Evolutionary conservation across 2,797 vertebrate genomes (phyloP), one percentile per base, ranked within the genome.

Genomic region (Platalea minor): DNA sequence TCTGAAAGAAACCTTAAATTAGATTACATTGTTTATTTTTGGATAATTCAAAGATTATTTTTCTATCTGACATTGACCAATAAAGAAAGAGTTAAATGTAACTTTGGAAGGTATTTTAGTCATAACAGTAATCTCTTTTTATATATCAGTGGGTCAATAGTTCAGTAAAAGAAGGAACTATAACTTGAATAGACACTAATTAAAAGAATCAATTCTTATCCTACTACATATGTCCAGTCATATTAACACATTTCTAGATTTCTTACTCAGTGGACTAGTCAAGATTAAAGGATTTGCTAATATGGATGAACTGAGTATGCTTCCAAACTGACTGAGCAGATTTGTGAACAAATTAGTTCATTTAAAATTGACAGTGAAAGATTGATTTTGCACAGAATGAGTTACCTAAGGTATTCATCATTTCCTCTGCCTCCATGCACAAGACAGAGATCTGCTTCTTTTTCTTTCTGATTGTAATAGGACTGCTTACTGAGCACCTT

Each of bases 261-360:
- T 98, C 98, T 98, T 98, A 98, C 98, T 99, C 98, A 98, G 98
- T 98, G 98, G 98, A 98, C 98, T 98, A 98, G 98, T 99, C 98
- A 98, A 99, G 99, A 99, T 99, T 99, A 99, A 99, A 99, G 99
- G 99, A 99, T 99, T 99, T 99, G 98, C 98, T 99, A 99, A 99
- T 98, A 98, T 98, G 99, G 99, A 98, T 98, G 99, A 99, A 98
- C 98, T 98, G 98, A 98, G 98, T 98, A 99, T 98, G 99, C 98
- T 98, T 98, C 98, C 98, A 98, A 99, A 98, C 98, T 98, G 98
- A 99, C 98, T 98, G 98, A 98, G 98, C 98, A 98, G 97, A 98
- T 99, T 98, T 98, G 98, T 99, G 98, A 99, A 98, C 98, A 99
- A 99, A 99, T 99, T 99, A 99, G 98, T 99, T 98, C 98, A 98